phyloP scores from a whole-genome alignment of 2,888 invertebrate genomes.

The Rhagonycha lutea region DNA sequence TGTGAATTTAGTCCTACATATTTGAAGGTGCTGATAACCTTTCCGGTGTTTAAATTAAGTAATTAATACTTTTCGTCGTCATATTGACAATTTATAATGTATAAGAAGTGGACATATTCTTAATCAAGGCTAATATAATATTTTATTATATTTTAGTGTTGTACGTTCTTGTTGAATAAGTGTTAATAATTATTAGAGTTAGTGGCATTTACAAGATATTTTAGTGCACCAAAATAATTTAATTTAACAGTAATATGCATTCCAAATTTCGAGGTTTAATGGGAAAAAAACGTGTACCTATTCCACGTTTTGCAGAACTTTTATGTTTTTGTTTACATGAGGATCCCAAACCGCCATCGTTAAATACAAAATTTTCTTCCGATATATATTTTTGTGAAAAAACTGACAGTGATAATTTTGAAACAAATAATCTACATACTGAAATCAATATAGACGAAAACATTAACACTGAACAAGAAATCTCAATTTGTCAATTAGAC shows the following conservation, averaged over 20 bases:
- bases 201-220: not conserved
- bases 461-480: not conserved
- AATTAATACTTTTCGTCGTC: too few species aligned
- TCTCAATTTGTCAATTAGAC: not conserved
- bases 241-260: not conserved
- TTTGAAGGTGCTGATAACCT: not conserved
- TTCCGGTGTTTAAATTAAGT: too few species aligned
- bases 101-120: not conserved
- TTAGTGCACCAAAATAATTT: not conserved
- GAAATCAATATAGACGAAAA: not conserved
- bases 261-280: constrained; percentile 11
- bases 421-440: not conserved
- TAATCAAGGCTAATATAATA: too few species aligned
- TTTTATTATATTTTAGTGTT: too few species aligned
- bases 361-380: not conserved
- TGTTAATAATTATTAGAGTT: not conserved
- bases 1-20: not conserved
- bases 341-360: constrained; percentile 18
- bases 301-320: constrained; percentile 37
- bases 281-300: constrained; percentile 36
- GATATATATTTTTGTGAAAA: not conserved
- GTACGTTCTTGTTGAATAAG: not conserved
- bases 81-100: not conserved
- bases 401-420: not conserved
- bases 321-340: constrained; percentile 38